Base-by-base conservation (phyloP, 2,797 vertebrate species). In the Muraenolepis orangiensis region DNA sequence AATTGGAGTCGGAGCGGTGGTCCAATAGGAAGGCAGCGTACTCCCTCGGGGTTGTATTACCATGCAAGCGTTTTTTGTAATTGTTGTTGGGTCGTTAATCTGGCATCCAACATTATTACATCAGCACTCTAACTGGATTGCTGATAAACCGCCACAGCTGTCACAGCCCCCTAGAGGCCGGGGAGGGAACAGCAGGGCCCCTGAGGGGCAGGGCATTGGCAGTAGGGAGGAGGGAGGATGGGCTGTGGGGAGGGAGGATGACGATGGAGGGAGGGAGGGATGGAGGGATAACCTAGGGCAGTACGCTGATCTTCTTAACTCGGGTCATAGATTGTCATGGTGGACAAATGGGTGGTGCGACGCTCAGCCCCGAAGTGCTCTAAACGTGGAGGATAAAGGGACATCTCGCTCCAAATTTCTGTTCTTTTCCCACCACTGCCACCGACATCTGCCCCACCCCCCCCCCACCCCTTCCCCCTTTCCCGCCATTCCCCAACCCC, bases 61-160 rank as follows among this genome's bases (percentile, higher is more conserved):
- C 57, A 2, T 11, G 57, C n/a, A 13, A 64, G 57, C 57, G 4
- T 12, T 26, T 67, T 67, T 67, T 67, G 28, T 20, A 67, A 67
- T 67, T 67, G 30, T 67, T 20, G 4, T 31, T 3, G 68, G 76
- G 72, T 81, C 78, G 83, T 78, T 90, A 91, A 93, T 92, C 87
- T 82, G 76, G 80, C 82, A 64, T 80, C 84, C 87, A 83, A 86
- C 80, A 90, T 91, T 84, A 86, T 87, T 86, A 86, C 85, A 89
- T 86, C 66, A 72, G 76, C 32, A 51, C 77, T 83, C 84, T 91
- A 91, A 93, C 89, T 89, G 89, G 89, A 93, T 91, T 90, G 86
- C 72, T 68, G 78, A 83, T 78, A 89, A 82, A 75, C 67, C 75
- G 78, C 70, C 74, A 84, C 91, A 91, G 88, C 87, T 92, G 89